Conservation (phyloP, 2,797 vertebrate genomes). For the Myripristis murdjan region DNA sequence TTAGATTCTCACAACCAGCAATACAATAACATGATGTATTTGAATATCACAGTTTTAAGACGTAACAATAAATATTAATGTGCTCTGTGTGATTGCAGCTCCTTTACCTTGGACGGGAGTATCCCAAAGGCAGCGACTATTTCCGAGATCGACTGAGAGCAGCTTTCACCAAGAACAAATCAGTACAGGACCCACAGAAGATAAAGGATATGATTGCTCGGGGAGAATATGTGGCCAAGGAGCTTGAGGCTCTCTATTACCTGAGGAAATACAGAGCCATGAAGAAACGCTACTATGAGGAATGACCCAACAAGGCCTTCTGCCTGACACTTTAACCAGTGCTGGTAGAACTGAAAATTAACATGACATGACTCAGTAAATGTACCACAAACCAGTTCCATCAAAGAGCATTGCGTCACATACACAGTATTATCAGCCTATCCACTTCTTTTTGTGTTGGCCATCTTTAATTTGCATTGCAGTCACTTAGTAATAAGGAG, state of each 20-base stretch:
- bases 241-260: constrained; percentile 92
- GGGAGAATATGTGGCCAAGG: constrained; percentile 88
- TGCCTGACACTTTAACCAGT: background rate
- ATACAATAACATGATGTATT: no score
- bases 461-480: no score
- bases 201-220: constrained; percentile 86
- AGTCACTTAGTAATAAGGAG: no score
- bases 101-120: constrained; percentile 89
- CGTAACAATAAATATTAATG: no score
- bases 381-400: no score
- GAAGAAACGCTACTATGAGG: constrained; percentile 91
- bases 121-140: constrained; percentile 91
- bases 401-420: no score
- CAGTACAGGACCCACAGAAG: constrained; percentile 87
- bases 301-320: constrained; percentile 2
- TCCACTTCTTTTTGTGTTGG: no score
- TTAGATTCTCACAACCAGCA: no score
- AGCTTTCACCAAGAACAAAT: constrained; percentile 88
- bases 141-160: constrained; percentile 89
- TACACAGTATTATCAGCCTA: no score
- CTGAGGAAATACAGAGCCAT: constrained; percentile 92
- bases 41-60: no score
- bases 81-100: constrained; percentile 77
- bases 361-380: no score
- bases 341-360: no score